These are phyloP conservation scores for Elaeidobius kamerunicus DNA, from an alignment of 2,888 invertebrate genomes.

Conservation along the genomic window DNA sequence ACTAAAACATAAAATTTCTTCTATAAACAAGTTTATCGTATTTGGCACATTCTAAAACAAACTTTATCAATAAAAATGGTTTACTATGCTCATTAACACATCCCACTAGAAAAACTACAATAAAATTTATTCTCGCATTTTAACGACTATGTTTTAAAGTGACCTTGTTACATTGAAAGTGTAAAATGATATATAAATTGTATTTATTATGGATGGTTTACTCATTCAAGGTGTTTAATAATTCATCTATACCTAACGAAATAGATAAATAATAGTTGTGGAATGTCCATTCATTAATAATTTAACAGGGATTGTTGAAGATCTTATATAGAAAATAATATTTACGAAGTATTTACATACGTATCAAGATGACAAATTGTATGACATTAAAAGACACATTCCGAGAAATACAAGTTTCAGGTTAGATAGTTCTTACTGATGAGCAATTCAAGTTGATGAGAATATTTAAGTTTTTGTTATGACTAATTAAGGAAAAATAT, in stretches of 20 bases:
- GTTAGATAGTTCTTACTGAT: background rate
- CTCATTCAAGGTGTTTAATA: constrained; percentile 14
- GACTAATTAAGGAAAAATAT: too few relatives aligned
- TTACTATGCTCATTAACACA: too few relatives aligned
- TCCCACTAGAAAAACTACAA: too few relatives aligned
- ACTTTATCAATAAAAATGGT: too few relatives aligned
- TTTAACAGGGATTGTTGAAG: constrained; percentile 3
- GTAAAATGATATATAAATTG: constrained; percentile 1
- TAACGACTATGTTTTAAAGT: background rate
- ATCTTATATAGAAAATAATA: background rate
- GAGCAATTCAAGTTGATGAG: too few relatives aligned
- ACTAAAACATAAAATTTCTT: too few relatives aligned
- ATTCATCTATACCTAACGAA: constrained; percentile 17
- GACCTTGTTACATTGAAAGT: constrained; percentile 4
- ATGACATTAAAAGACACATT: background rate
- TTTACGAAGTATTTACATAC: constrained; percentile 1
- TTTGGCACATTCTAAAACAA: too few relatives aligned
- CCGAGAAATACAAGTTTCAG: background rate
- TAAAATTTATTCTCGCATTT: too few relatives aligned
- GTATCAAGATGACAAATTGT: background rate
- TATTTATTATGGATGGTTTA: constrained; percentile 6
- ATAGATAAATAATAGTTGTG: constrained; percentile 10
- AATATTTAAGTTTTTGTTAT: too few relatives aligned
- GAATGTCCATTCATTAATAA: constrained; percentile 16
- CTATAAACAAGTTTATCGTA: too few relatives aligned